Percentiles rank a stretch among this genome's conserved stretches.
Conservation (phyloP, 2,113 vertebrate genomes). For the Nesogale talazaci region DNA sequence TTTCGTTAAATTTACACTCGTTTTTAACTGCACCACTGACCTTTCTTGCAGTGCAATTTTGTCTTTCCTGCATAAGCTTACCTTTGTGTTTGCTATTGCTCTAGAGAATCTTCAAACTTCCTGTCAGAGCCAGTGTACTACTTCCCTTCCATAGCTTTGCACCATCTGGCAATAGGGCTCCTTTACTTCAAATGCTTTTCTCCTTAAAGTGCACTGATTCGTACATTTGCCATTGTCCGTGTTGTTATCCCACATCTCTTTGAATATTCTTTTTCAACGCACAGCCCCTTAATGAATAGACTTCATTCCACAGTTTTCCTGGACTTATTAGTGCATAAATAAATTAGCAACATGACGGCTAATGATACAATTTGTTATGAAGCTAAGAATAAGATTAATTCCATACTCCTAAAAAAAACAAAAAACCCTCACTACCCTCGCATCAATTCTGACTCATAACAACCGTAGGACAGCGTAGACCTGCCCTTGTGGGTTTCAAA, state of each 20-base stretch:
- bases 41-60: background rate
- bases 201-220: background rate
- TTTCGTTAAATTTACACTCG: background rate
- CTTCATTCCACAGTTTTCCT: background rate
- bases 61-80: background rate
- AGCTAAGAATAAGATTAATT: constrained; percentile 15
- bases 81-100: background rate
- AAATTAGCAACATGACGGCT: background rate
- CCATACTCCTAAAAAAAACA: background rate
- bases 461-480: too few relatives aligned
- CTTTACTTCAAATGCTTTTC: constrained; percentile 16
- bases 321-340: background rate
- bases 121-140: background rate
- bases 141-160: background rate
- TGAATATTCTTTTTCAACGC: background rate
- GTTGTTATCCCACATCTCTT: background rate
- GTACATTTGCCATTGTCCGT: background rate
- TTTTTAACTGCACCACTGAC: background rate
- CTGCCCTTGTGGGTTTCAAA: too few relatives aligned
- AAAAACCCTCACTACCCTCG: too few relatives aligned
- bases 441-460: too few relatives aligned
- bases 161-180: background rate
- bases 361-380: background rate
- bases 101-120: background rate
- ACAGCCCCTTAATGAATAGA: background rate